Conservation (phyloP, 2,113 vertebrate species). For the Greenwoodochromis staneri region DNA sequence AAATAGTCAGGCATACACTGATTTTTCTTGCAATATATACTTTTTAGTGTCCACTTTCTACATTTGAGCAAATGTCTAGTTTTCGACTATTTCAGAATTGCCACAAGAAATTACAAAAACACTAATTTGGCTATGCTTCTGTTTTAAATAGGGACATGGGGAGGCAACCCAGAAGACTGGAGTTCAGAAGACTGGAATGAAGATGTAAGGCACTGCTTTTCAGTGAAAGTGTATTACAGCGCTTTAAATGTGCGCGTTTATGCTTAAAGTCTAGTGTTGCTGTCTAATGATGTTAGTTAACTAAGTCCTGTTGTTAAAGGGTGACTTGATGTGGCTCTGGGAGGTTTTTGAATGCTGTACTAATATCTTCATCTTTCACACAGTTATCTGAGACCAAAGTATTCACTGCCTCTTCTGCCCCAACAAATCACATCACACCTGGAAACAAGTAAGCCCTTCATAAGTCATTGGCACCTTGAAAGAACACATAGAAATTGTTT, state of each 20-base stretch:
- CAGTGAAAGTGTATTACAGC: background rate
- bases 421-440: constrained; percentile 74
- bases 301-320: background rate
- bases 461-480: background rate
- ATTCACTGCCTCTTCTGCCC: constrained; percentile 86
- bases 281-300: background rate
- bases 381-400: constrained; percentile 98
- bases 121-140: background rate
- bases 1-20: background rate
- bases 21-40: background rate
- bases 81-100: background rate
- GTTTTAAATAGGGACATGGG: constrained; percentile 78
- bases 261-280: background rate
- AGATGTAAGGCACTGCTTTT: constrained; percentile 78
- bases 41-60: background rate
- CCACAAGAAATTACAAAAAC: background rate
- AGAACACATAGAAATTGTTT: fast-evolving
- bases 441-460: constrained; percentile 77
- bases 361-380: background rate
- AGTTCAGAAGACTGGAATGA: constrained; percentile 93
- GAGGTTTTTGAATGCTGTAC: background rate
- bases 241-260: background rate
- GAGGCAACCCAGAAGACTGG: constrained; percentile 89
- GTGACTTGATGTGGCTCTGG: background rate
- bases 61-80: background rate